Percentiles rank a stretch among this genome's conserved stretches.
Conservation (phyloP, 92 coral and sea anemone genomes). For the Parazoanthus darwini region DNA sequence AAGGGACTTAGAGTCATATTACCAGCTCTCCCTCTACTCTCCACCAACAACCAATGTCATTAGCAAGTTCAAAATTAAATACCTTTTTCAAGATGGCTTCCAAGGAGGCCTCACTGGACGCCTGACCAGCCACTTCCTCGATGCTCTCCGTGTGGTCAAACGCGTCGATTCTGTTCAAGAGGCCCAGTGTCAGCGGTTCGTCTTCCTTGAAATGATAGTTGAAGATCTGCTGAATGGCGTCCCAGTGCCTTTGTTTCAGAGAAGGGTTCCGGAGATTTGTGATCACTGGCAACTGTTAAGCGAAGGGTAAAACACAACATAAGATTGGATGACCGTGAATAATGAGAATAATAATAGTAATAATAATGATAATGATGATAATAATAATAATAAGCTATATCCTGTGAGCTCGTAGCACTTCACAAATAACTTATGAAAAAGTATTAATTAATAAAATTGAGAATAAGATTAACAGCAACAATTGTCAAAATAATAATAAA, state of each 20-base stretch:
- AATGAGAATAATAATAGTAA: no score
- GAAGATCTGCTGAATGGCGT: constrained; percentile 91
- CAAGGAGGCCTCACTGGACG: constrained; percentile 96
- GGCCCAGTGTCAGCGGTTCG: constrained; percentile 90
- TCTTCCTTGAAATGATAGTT: constrained; percentile 93
- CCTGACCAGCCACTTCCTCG: constrained; percentile 97
- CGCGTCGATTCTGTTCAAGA: constrained; percentile 88
- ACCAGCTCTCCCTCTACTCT: no score
- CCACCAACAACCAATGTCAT: no score
- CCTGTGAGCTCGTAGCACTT: no score
- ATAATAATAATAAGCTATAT: no score
- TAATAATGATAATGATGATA: no score
- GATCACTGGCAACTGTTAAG: constrained; percentile 86
- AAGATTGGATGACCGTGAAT: neutral
- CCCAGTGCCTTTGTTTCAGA: constrained; percentile 98
- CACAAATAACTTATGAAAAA: no score
- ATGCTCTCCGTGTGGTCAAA: constrained; percentile 96
- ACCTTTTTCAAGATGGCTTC: constrained; percentile 97
- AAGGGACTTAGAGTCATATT: no score
- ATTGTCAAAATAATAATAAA: no score
- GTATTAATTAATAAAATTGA: no score
- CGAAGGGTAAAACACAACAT: neutral
- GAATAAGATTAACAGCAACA: no score
- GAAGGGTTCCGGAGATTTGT: constrained; percentile 95
- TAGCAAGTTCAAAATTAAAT: neutral